Conservation (phyloP, 1,140 invertebrate genomes). For the Teleopsis dalmanni region DNA sequence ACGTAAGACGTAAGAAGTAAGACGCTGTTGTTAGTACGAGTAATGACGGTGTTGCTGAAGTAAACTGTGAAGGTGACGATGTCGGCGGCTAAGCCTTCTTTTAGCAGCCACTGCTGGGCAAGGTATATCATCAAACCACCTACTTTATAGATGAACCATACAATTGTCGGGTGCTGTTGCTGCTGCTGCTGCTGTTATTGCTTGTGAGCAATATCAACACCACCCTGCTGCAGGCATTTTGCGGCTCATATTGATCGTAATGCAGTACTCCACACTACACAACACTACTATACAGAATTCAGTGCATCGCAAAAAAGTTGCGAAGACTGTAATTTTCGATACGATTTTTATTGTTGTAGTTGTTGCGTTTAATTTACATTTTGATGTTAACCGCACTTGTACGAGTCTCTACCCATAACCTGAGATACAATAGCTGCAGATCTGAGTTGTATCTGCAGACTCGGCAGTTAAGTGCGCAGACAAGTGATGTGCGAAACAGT, state of each 20-base stretch:
- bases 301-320: too few relatives aligned
- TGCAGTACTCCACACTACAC: too few relatives aligned
- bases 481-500: background rate
- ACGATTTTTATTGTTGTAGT: too few relatives aligned
- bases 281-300: too few relatives aligned
- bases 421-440: background rate
- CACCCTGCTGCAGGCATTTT: too few relatives aligned
- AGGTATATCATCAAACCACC: constrained; percentile 42
- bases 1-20: too few relatives aligned
- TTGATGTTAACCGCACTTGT: constrained; percentile 8
- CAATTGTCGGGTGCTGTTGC: constrained; percentile 8
- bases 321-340: constrained; percentile 10
- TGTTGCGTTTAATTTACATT: constrained; percentile 5
- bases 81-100: background rate
- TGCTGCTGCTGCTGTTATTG: background rate
- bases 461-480: background rate
- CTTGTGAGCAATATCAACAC: too few relatives aligned
- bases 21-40: too few relatives aligned
- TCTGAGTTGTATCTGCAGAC: background rate
- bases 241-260: too few relatives aligned
- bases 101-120: constrained; percentile 10
- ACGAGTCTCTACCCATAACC: background rate
- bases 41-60: too few relatives aligned
- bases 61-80: too few relatives aligned
- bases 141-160: constrained; percentile 20